These are phyloP conservation scores for Polypedilum pembai DNA, from an alignment of 1,140 invertebrate genomes.

Conservation along the genomic window DNA sequence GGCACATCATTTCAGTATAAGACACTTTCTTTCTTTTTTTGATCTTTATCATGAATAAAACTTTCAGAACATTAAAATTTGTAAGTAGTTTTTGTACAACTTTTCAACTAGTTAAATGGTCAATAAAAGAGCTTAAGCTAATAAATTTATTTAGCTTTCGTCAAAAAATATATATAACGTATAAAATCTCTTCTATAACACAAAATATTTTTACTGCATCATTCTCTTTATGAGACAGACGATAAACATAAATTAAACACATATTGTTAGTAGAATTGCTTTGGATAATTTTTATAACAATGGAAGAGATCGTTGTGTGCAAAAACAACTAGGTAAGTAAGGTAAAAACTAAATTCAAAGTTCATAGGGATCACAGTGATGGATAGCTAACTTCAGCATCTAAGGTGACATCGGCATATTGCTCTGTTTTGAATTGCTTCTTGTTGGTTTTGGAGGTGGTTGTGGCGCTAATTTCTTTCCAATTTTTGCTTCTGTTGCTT, in stretches of 20 bases:
- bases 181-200: no score
- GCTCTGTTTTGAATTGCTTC: slow-evolving; percentile 37
- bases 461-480: slow-evolving; percentile 46
- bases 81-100: no score
- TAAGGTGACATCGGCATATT: neutral
- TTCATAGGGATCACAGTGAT: neutral
- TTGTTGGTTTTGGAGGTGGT: slow-evolving; percentile 52
- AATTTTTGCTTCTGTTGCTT: slow-evolving; percentile 33
- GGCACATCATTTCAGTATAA: slow-evolving; percentile 8
- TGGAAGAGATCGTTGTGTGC: slow-evolving; percentile 12
- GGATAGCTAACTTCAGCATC: neutral
- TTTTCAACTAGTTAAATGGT: no score
- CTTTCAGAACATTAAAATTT: no score
- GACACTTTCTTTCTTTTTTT: neutral
- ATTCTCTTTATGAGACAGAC: neutral
- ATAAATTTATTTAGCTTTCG: no score
- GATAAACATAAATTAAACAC: neutral
- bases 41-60: neutral
- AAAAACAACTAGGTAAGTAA: neutral
- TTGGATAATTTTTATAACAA: slow-evolving; percentile 12
- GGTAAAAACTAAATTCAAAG: no score
- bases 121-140: no score
- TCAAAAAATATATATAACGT: no score
- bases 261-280: neutral
- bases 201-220: neutral